These are phyloP conservation scores for roundworm (Caenorhabditis elegans) DNA, from an alignment of 1,140 invertebrate genomes.

Conservation along the genomic window WBcel235 BX284602.5:10420001-10420500, in stretches of 20 bases:
- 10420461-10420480: not conserved
- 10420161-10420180: too few relatives aligned
- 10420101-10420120: too few relatives aligned
- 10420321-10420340: slow-evolving; percentile 6
- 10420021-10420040: too few relatives aligned
- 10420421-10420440: not conserved
- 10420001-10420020: too few relatives aligned
- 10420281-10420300: slow-evolving; percentile 2
- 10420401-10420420: slow-evolving; percentile 5
- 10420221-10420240: not conserved
- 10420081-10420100: too few relatives aligned
- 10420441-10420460: not conserved
- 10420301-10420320: slow-evolving; percentile 12
- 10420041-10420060: too few relatives aligned
- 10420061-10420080: too few relatives aligned
- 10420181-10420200: too few relatives aligned
- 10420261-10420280: not conserved
- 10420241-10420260: not conserved
- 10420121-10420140: too few relatives aligned
- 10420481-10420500: too few relatives aligned
- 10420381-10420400: not conserved
- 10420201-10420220: too few relatives aligned
- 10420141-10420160: too few relatives aligned
- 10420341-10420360: slow-evolving; percentile 19
- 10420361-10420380: slow-evolving; percentile 7